phyloP scores from a whole-genome alignment of 92 coral and sea anemone species.

The Palythoa caribaeorum region DNA sequence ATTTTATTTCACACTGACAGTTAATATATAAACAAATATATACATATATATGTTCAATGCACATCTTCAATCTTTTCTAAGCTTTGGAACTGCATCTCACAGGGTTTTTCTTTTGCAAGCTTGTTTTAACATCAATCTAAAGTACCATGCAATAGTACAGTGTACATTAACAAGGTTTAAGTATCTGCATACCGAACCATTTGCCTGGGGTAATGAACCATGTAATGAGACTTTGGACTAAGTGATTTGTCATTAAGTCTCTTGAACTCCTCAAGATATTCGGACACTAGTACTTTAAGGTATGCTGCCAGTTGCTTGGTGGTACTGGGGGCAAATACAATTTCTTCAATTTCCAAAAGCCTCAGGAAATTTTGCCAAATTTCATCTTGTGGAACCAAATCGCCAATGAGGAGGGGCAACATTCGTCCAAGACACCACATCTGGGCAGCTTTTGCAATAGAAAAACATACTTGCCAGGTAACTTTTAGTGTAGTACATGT shows the following conservation, averaged over 20 bases:
- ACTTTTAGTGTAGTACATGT: not conserved
- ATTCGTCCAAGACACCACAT: constrained; percentile 74
- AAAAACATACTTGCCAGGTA: constrained; percentile 4
- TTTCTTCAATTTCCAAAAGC: constrained; percentile 60
- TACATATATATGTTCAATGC: not conserved
- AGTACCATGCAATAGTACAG: not conserved
- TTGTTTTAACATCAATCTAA: not conserved
- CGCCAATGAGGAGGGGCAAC: constrained; percentile 62
- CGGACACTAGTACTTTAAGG: constrained; percentile 61
- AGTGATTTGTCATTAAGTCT: constrained; percentile 26
- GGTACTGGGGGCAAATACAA: constrained; percentile 68
- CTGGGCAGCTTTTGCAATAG: constrained; percentile 55
- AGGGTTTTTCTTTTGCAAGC: not conserved
- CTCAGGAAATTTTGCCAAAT: constrained; percentile 54
- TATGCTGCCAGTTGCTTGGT: constrained; percentile 65
- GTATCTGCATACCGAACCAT: constrained; percentile 66
- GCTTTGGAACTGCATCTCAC: not conserved
- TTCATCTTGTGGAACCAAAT: constrained; percentile 61
- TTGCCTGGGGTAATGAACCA: constrained; percentile 47
- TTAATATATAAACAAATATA: not conserved
- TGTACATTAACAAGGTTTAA: not conserved
- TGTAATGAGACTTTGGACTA: constrained; percentile 70
- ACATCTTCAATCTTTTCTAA: not conserved
- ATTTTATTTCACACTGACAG: not conserved
- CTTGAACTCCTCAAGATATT: constrained; percentile 55